phyloP scores from a whole-genome alignment of 2,797 vertebrate species.

The Rhinophrynus dorsalis region DNA sequence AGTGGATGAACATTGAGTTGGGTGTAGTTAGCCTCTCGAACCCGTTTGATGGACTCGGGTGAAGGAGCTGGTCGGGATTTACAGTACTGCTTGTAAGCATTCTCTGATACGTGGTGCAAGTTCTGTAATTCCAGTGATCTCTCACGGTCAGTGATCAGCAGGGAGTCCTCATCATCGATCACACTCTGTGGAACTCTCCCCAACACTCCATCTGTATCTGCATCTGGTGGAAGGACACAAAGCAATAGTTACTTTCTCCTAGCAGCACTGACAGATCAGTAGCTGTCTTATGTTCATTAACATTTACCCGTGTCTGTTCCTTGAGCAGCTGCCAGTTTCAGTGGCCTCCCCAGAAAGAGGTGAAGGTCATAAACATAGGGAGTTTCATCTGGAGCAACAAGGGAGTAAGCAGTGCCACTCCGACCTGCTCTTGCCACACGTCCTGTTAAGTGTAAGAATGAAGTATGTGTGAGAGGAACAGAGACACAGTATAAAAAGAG shows the following conservation, averaged over 20 bases:
- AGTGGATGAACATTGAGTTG: conserved; percentile 85
- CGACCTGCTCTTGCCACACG: conserved; percentile 92
- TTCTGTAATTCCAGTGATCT: conserved; percentile 81
- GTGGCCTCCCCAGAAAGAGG: conserved; percentile 84
- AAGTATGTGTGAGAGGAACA: too few species aligned
- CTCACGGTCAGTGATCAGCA: conserved; percentile 73
- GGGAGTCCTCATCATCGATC: conserved; percentile 84
- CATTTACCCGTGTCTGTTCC: conserved; percentile 61
- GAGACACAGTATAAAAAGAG: background rate
- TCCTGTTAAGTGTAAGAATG: conserved; percentile 61
- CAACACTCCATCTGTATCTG: conserved; percentile 73
- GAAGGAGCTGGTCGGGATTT: conserved; percentile 87
- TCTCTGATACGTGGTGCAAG: conserved; percentile 76
- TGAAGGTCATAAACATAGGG: conserved; percentile 89
- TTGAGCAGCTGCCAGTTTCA: conserved; percentile 69
- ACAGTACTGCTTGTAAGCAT: conserved; percentile 91
- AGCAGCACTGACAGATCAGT: too few species aligned
- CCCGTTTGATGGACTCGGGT: conserved; percentile 86
- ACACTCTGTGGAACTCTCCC: conserved; percentile 89
- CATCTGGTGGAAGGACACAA: background rate
- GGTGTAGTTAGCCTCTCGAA: conserved; percentile 77
- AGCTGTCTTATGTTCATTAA: too few species aligned
- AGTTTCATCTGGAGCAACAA: conserved; percentile 87
- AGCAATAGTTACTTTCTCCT: too few species aligned
- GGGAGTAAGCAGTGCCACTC: conserved; percentile 83